Conservation (phyloP, 2,113 vertebrate genomes). For the Columba janthina region DNA sequence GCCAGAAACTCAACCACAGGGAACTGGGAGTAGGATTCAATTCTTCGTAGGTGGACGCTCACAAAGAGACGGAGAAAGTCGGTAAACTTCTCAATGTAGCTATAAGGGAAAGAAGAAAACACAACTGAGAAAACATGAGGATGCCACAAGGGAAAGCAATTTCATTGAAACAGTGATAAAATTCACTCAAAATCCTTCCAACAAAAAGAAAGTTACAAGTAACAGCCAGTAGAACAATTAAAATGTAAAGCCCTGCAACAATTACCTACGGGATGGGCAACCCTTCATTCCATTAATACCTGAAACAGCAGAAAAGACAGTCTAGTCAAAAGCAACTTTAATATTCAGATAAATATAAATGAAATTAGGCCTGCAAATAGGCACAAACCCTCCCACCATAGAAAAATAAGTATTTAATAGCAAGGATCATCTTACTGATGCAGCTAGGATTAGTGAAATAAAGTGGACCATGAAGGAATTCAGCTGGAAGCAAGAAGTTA, state of each 20-base stretch:
- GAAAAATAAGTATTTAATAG: not conserved
- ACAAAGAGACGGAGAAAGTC: conserved; percentile 98
- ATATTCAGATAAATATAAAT: conserved; percentile 14
- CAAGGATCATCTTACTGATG: not conserved
- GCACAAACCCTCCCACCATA: not conserved
- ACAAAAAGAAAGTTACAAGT: conserved; percentile 16
- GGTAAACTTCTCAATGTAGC: conserved; percentile 98
- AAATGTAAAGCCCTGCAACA: conserved; percentile 75
- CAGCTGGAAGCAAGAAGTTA: conserved; percentile 1
- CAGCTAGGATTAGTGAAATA: not conserved
- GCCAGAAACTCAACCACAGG: conserved; percentile 95
- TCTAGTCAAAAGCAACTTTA: conserved; percentile 75
- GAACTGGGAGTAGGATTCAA: conserved; percentile 95
- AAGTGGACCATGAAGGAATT: not conserved
- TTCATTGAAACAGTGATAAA: not conserved
- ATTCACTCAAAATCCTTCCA: conserved; percentile 38
- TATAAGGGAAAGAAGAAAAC: conserved; percentile 68
- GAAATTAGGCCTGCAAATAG: conserved; percentile 22
- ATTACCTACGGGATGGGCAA: conserved; percentile 78
- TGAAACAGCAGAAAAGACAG: conserved; percentile 79
- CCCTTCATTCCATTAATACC: conserved; percentile 76
- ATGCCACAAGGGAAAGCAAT: not conserved
- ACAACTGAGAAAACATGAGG: not conserved
- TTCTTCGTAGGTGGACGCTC: conserved; percentile 93
- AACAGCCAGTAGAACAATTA: conserved; percentile 40